Evolutionary conservation across 2,888 invertebrate genomes (phyloP).

Genomic region (Nephrotoma flavescens): DNA sequence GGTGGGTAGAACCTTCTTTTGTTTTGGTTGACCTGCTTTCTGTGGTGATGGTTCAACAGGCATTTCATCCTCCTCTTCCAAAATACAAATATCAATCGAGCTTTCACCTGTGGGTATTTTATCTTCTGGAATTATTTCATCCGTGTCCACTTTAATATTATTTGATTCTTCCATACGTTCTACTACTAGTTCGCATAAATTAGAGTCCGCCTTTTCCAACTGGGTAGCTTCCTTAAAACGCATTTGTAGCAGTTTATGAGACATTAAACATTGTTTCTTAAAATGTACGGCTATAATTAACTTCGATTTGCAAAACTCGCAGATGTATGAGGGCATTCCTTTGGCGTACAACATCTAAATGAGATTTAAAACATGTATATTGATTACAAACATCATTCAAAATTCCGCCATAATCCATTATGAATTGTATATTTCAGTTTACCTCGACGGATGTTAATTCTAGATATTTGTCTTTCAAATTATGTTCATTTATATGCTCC

Average conservation of each 20-base stretch:
- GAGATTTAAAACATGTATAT: not conserved
- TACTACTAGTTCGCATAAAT: not conserved
- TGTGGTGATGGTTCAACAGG: no score
- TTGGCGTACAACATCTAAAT: slow-evolving; percentile 4
- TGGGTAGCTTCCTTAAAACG: not conserved
- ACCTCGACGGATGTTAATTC: slow-evolving; percentile 11
- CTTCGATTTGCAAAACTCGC: slow-evolving; percentile 14
- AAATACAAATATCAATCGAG: not conserved
- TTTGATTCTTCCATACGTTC: not conserved
- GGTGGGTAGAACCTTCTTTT: not conserved
- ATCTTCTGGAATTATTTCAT: not conserved
- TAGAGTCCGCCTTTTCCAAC: not conserved
- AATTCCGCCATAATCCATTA: not conserved
- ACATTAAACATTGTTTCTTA: slow-evolving; percentile 9
- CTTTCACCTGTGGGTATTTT: not conserved
- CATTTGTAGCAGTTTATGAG: not conserved
- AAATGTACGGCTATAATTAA: slow-evolving; percentile 11
- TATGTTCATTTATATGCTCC: slow-evolving; percentile 7
- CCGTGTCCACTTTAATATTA: not conserved
- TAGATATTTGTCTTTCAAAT: slow-evolving; percentile 8
- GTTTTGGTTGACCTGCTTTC: not conserved
- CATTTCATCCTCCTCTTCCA: not conserved
- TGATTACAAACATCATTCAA: no score
- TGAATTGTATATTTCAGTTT: not conserved
- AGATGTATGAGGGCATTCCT: slow-evolving; percentile 10